A percentile compares a stretch with the other conserved stretches of the same genome.
These are phyloP conservation scores for Priocnemis perturbator DNA, from an alignment of 2,888 invertebrate species.

Conservation along the genomic window DNA sequence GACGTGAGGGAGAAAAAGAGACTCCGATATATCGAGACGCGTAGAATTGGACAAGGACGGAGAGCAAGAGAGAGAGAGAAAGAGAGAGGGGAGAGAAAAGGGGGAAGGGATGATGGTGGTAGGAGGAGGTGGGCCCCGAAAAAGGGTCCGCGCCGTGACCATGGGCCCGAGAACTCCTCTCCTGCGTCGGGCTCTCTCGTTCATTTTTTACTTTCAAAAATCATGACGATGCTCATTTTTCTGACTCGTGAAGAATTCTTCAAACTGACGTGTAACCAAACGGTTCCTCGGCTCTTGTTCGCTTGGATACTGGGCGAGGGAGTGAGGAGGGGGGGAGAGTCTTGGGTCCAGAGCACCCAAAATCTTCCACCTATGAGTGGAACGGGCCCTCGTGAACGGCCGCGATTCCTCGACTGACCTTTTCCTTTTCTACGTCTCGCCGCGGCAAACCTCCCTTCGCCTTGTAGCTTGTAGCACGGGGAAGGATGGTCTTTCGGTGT, in stretches of 20 bases:
- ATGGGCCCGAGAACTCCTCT: conserved; percentile 17
- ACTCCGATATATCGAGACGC: conserved; percentile 3
- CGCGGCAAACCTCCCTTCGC: no score
- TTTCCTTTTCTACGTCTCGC: conserved; percentile 4
- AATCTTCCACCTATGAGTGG: conserved; percentile 60
- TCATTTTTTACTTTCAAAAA: conserved; percentile 76
- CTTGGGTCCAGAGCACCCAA: conserved; percentile 48
- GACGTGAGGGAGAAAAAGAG: conserved; percentile 12
- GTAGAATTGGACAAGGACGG: conserved; percentile 8
- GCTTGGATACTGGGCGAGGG: conserved; percentile 44
- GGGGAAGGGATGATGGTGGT: conserved; percentile 22
- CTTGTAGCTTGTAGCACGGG: no score
- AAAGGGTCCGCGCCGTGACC: conserved; percentile 15
- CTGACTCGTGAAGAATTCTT: conserved; percentile 75
- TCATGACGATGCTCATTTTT: conserved; percentile 76
- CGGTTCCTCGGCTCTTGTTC: conserved; percentile 58
- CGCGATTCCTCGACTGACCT: background rate
- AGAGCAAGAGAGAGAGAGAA: conserved; percentile 20
- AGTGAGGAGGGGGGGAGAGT: conserved; percentile 14
- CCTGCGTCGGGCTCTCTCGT: conserved; percentile 57
- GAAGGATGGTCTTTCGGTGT: no score
- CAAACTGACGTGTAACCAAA: conserved; percentile 73
- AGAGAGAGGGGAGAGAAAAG: conserved; percentile 19
- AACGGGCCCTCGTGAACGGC: background rate
- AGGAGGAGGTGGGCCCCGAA: conserved; percentile 20